phyloP scores from a whole-genome alignment of 2,888 invertebrate genomes.

The Drosophila mayaguana region DNA sequence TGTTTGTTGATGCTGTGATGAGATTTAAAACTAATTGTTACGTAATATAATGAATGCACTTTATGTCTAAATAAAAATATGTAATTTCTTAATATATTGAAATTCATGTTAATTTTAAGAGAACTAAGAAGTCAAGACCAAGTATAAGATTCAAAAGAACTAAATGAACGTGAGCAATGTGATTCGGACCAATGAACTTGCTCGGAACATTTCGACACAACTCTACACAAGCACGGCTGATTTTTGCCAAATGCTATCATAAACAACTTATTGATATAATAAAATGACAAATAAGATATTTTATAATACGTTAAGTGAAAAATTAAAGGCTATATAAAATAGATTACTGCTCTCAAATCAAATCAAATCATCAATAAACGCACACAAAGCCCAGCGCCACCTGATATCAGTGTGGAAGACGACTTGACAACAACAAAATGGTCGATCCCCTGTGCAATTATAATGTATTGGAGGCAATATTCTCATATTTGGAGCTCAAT shows the following conservation, averaged over 20 bases:
- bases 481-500: constrained; percentile 94
- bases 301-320: constrained; percentile 34
- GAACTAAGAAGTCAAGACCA: background rate
- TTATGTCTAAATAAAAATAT: too few relatives aligned
- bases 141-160: constrained; percentile 7
- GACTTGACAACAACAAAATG: constrained; percentile 83
- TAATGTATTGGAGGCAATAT: constrained; percentile 94
- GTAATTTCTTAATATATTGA: background rate
- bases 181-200: constrained; percentile 5
- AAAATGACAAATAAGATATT: constrained; percentile 47
- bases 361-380: constrained; percentile 7
- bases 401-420: constrained; percentile 20
- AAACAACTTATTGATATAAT: constrained; percentile 33
- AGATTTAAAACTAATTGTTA: background rate
- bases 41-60: background rate
- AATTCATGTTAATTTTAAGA: too few relatives aligned
- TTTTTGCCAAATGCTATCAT: constrained; percentile 44
- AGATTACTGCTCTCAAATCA: background rate
- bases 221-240: constrained; percentile 33
- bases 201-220: constrained; percentile 22
- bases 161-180: constrained; percentile 5
- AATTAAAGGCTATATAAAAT: constrained; percentile 19
- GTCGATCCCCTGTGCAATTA: constrained; percentile 89
- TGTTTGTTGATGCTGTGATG: background rate
- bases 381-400: constrained; percentile 2